Percentiles rank a stretch among this genome's conserved stretches.
Conservation (phyloP, 2,113 vertebrate species). For the Pterophyllum scalare region DNA sequence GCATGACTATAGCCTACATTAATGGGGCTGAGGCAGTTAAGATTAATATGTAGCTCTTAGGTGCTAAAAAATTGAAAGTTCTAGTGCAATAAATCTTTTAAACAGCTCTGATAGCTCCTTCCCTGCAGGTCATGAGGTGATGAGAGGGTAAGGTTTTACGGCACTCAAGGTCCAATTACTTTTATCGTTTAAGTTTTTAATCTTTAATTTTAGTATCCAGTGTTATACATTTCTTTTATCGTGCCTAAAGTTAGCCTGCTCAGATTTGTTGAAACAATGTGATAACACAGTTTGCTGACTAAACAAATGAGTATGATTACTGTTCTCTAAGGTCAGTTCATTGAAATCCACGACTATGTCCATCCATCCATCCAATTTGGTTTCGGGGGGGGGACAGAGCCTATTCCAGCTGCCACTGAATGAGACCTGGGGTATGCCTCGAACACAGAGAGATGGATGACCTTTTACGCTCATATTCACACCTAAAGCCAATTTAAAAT, state of each 20-base stretch:
- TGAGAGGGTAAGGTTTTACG: constrained; percentile 7
- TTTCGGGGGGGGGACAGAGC: not conserved
- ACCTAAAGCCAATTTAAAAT: not conserved
- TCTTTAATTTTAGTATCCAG: not conserved
- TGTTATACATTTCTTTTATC: not conserved
- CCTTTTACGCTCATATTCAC: not conserved
- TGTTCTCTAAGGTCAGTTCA: not conserved
- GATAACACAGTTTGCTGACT: too few relatives aligned
- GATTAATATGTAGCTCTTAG: constrained; percentile 39
- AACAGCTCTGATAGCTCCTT: constrained; percentile 45
- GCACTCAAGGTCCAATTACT: constrained; percentile 13
- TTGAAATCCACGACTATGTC: not conserved
- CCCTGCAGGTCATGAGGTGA: constrained; percentile 20
- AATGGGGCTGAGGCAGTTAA: constrained; percentile 6
- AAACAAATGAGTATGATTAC: not conserved
- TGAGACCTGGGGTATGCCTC: not conserved
- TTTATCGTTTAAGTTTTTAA: not conserved
- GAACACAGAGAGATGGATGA: not conserved
- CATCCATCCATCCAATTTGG: too few relatives aligned
- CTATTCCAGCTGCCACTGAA: not conserved
- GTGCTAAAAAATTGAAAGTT: constrained; percentile 42
- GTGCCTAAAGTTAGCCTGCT: not conserved
- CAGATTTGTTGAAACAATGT: too few relatives aligned
- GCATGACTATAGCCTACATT: constrained; percentile 2
- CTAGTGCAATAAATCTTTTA: constrained; percentile 51